phyloP scores from a whole-genome alignment of 2,797 vertebrate species.

The Erithacus rubecula region DNA sequence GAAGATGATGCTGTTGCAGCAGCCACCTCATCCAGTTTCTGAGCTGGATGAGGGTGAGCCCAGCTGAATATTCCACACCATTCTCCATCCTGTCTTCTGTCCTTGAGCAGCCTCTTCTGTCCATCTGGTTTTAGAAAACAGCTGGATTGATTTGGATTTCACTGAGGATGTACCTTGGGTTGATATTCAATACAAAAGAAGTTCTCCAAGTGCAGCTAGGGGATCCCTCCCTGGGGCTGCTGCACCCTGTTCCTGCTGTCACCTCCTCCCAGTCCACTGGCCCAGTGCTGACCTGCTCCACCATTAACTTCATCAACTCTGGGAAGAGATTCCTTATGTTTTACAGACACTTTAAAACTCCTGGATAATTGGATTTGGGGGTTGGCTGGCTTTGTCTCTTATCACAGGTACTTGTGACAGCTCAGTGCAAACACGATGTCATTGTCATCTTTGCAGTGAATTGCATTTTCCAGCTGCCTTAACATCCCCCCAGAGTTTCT shows the following conservation, averaged over 20 bases:
- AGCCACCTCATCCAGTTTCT: not conserved
- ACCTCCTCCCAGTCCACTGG: not conserved
- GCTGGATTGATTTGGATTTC: not conserved
- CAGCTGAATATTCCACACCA: accelerated
- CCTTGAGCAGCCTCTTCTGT: not conserved
- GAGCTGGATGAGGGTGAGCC: not conserved
- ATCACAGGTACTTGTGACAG: not conserved
- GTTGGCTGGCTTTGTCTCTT: constrained; percentile 11
- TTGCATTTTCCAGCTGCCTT: constrained; percentile 9
- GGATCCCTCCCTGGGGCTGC: not conserved
- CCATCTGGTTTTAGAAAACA: not conserved
- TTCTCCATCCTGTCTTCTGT: not conserved
- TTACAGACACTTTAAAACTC: not conserved
- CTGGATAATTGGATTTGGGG: not conserved
- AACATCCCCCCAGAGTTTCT: not conserved
- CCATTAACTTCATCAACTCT: not conserved
- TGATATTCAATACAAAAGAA: not conserved
- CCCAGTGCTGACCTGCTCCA: not conserved
- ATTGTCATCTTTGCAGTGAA: not conserved
- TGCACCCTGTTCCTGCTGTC: accelerated
- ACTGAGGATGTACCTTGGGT: not conserved
- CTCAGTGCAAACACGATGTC: not conserved
- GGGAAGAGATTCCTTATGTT: not conserved
- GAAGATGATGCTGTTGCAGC: accelerated
- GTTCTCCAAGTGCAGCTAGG: not conserved